Evolutionary conservation across 2,888 invertebrate genomes (phyloP).

Genomic region (Rhingia campestris): DNA sequence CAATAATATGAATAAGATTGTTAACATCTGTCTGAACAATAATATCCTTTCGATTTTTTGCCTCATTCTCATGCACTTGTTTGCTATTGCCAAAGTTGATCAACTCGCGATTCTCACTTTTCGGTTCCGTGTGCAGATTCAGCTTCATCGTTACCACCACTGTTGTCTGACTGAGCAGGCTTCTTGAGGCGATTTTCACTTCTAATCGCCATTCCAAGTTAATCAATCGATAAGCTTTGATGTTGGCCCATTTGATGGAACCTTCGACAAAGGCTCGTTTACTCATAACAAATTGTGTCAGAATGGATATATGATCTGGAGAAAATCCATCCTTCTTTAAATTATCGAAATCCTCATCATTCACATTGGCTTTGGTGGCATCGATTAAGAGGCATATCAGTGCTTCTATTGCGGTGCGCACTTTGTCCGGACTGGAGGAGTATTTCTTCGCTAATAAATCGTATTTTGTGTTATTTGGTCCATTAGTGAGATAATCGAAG

Average conservation of each 20-base stretch:
- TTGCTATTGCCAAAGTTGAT: slow-evolving; percentile 76
- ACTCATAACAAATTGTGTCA: slow-evolving; percentile 80
- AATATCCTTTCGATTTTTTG: slow-evolving; percentile 81
- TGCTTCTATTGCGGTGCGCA: slow-evolving; percentile 86
- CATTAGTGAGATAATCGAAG: slow-evolving; percentile 85
- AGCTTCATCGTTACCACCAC: slow-evolving; percentile 86
- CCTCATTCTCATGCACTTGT: slow-evolving; percentile 77
- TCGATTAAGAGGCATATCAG: slow-evolving; percentile 89
- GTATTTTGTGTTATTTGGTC: slow-evolving; percentile 85
- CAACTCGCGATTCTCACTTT: slow-evolving; percentile 80
- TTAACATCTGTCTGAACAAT: slow-evolving; percentile 85
- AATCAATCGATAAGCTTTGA: slow-evolving; percentile 80
- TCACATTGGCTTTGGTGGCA: slow-evolving; percentile 88
- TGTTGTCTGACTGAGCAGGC: slow-evolving; percentile 85
- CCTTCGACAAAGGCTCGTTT: slow-evolving; percentile 80
- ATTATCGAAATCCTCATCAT: slow-evolving; percentile 76
- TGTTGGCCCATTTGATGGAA: slow-evolving; percentile 80
- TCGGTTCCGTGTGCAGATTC: slow-evolving; percentile 82
- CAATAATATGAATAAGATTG: slow-evolving; percentile 86
- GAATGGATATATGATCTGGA: slow-evolving; percentile 78
- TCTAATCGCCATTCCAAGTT: slow-evolving; percentile 88
- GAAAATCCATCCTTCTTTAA: slow-evolving; percentile 77
- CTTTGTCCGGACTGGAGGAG: slow-evolving; percentile 82
- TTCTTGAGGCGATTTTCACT: slow-evolving; percentile 86
- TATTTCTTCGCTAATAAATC: slow-evolving; percentile 83